Percentiles rank a stretch among this genome's conserved stretches.
These are phyloP conservation scores for Netta rufina DNA, from an alignment of 2,797 vertebrate genomes.

Conservation along the genomic window DNA sequence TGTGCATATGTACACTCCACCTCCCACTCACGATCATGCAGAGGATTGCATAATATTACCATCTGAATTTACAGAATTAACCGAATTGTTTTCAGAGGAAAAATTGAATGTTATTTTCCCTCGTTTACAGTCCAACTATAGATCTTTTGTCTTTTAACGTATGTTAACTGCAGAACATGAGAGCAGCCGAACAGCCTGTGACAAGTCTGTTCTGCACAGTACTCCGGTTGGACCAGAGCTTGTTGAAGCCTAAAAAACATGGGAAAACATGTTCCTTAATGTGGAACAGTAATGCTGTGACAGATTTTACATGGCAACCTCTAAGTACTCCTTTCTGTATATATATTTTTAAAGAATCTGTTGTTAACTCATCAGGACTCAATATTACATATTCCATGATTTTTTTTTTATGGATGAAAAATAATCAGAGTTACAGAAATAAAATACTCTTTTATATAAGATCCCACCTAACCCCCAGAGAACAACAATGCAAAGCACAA, in stretches of 20 bases:
- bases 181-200: background rate
- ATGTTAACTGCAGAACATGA: background rate
- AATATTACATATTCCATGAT: background rate
- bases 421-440: background rate
- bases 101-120: background rate
- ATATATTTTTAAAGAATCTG: background rate
- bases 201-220: background rate
- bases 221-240: background rate
- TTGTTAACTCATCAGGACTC: background rate
- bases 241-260: background rate
- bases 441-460: background rate
- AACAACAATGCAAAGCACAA: background rate
- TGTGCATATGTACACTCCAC: background rate
- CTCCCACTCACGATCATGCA: background rate
- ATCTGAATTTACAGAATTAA: conserved; percentile 31
- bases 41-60: conserved; percentile 12
- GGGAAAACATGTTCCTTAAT: background rate
- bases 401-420: background rate
- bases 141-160: background rate
- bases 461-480: background rate
- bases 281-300: background rate
- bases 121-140: background rate
- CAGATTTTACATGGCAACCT: background rate
- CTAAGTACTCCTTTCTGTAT: background rate
- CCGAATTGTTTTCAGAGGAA: background rate